Evolutionary conservation across 2,113 vertebrate species (phyloP).

Genomic region (Mastomys coucha): DNA sequence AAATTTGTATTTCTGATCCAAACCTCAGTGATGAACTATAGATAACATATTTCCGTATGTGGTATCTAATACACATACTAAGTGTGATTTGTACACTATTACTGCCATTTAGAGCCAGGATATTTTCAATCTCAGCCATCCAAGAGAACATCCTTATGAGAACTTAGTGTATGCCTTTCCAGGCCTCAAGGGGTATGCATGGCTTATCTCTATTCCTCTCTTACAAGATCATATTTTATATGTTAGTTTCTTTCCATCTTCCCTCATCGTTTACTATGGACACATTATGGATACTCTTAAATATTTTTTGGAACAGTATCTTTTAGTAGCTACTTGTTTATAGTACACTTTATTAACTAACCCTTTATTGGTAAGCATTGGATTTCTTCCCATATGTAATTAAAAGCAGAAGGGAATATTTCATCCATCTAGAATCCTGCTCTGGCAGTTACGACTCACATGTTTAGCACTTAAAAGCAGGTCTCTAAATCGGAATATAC

Average conservation of each 20-base stretch:
- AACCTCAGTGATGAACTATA: background rate
- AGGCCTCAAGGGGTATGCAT: background rate
- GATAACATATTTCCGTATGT: background rate
- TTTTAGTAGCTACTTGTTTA: slow-evolving; percentile 5
- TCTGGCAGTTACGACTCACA: background rate
- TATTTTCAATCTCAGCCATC: background rate
- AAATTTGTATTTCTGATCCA: background rate
- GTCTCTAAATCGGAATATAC: background rate
- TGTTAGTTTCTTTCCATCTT: background rate
- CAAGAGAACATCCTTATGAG: background rate
- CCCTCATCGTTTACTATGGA: background rate
- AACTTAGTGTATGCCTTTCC: background rate
- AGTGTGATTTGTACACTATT: background rate
- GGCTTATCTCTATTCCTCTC: background rate
- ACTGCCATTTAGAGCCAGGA: background rate
- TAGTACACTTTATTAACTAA: slow-evolving; percentile 8
- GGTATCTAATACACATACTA: background rate
- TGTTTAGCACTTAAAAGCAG: background rate
- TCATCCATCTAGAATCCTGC: background rate
- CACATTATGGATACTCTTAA: background rate
- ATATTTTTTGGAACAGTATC: background rate
- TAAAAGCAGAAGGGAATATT: background rate
- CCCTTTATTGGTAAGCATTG: background rate
- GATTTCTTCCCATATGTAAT: background rate
- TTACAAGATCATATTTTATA: background rate